Percentiles rank a stretch among this genome's conserved stretches.
These are phyloP conservation scores for Oxygymnocypris stewartii DNA, from an alignment of 2,113 vertebrate genomes.

Conservation along the genomic window DNA sequence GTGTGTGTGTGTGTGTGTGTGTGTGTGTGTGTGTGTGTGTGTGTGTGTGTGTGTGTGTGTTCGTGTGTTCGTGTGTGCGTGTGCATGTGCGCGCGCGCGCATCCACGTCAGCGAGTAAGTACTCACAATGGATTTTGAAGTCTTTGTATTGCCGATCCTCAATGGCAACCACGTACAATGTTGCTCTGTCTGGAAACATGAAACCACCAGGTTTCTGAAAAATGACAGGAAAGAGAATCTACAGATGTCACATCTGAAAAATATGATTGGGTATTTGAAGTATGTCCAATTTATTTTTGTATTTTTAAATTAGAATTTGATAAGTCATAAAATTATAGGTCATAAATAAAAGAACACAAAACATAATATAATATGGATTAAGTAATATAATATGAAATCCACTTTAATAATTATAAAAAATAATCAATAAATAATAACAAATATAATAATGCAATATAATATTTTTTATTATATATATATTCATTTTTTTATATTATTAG, in stretches of 20 bases:
- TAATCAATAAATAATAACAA: no score
- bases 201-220: conserved; percentile 96
- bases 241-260: background rate
- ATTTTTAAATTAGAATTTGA: background rate
- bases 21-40: no score
- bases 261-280: background rate
- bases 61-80: no score
- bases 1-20: no score
- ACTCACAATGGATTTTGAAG: conserved; percentile 99
- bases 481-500: background rate
- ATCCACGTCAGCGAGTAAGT: background rate
- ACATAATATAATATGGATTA: no score
- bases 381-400: no score
- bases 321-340: background rate
- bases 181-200: conserved; percentile 97
- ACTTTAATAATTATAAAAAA: no score
- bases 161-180: conserved; percentile 92
- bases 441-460: no score
- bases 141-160: conserved; percentile 98
- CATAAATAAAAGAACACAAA: background rate
- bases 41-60: no score
- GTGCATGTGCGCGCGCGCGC: no score
- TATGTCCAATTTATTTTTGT: background rate
- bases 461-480: no score
- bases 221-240: conserved; percentile 36